A percentile compares a stretch with the other conserved stretches of the same genome.
These are phyloP conservation scores for Dryadula phaetusa DNA, from an alignment of 2,888 invertebrate genomes.

Conservation along the genomic window DNA sequence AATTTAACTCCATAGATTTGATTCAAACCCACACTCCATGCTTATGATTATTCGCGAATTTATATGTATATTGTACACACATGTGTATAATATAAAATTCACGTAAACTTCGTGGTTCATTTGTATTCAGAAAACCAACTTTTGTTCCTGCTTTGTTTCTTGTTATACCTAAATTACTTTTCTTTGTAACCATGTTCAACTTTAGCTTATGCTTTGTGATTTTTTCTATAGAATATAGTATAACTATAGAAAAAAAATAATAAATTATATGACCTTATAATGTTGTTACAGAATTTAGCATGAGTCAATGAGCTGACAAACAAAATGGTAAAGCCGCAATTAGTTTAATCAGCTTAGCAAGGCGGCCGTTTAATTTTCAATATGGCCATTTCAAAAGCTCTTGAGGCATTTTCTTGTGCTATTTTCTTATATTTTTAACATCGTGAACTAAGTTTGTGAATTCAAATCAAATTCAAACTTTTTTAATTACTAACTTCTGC, in stretches of 20 bases:
- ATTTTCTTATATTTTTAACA: too few relatives aligned
- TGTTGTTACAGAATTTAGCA: background rate
- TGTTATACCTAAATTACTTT: slow-evolving; percentile 15
- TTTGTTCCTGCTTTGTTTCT: slow-evolving; percentile 17
- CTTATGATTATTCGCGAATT: too few relatives aligned
- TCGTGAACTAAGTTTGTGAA: too few relatives aligned
- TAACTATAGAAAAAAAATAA: background rate
- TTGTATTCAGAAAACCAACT: slow-evolving; percentile 9
- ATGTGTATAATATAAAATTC: background rate
- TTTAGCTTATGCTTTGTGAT: background rate
- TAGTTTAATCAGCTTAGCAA: slow-evolving; percentile 6
- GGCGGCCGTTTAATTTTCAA: background rate
- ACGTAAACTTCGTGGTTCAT: slow-evolving; percentile 8
- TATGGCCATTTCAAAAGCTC: background rate
- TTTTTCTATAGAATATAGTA: background rate
- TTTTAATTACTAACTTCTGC: too few relatives aligned
- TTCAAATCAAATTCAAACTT: too few relatives aligned
- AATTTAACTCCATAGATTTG: too few relatives aligned
- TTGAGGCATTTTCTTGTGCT: too few relatives aligned
- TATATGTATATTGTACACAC: background rate
- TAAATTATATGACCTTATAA: background rate
- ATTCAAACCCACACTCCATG: too few relatives aligned
- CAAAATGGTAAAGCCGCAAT: background rate
- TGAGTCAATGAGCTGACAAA: background rate
- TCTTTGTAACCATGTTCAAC: slow-evolving; percentile 12